phyloP scores from a whole-genome alignment of 2,113 vertebrate species.

The Benthochromis sp. region DNA sequence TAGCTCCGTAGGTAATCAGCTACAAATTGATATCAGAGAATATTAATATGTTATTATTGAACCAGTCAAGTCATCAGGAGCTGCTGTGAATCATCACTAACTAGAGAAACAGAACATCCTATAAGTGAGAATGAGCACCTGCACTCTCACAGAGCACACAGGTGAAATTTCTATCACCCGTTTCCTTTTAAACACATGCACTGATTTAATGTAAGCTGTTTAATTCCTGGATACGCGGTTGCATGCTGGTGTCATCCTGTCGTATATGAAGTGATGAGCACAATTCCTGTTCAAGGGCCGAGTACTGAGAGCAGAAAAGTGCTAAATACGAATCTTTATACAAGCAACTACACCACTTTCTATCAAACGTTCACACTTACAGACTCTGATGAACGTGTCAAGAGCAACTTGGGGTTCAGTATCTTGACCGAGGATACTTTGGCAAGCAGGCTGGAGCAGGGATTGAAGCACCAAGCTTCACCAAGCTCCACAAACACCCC shows the following conservation, averaged over 20 bases:
- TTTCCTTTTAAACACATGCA: not conserved
- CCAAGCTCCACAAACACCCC: not conserved
- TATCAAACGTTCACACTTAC: not conserved
- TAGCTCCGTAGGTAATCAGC: conserved; percentile 86
- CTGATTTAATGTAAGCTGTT: not conserved
- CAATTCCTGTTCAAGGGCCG: not conserved
- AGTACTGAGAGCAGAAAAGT: not conserved
- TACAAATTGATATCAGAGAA: conserved; percentile 21
- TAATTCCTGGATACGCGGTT: not conserved
- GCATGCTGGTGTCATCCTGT: not conserved
- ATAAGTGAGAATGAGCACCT: not conserved
- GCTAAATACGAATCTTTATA: not conserved
- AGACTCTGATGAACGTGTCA: not conserved
- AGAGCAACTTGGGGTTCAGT: not conserved
- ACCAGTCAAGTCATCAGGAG: too few relatives aligned
- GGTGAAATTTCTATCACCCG: accelerated
- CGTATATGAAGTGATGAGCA: not conserved
- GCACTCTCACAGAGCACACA: not conserved
- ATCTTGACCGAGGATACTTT: not conserved
- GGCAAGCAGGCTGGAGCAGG: not conserved
- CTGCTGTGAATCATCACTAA: not conserved
- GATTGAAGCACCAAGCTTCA: not conserved
- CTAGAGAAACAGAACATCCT: not conserved
- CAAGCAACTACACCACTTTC: not conserved
- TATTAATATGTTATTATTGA: not conserved